A percentile compares a stretch with the other conserved stretches of the same genome.
Conservation (phyloP, 1,140 invertebrate species). For the Brachionus asplanchnoidis region DNA sequence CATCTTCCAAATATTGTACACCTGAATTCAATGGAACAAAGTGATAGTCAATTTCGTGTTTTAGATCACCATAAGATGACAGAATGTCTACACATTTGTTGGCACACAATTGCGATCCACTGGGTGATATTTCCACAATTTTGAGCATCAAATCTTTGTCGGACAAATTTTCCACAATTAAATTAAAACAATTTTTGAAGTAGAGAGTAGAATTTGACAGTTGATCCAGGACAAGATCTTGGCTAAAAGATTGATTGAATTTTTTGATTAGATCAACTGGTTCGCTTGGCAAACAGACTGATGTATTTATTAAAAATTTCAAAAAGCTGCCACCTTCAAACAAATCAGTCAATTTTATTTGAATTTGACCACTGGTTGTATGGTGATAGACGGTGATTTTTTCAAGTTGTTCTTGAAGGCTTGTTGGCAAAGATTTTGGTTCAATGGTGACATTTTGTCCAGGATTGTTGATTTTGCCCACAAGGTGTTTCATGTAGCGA, state of each 20-base stretch:
- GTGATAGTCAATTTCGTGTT: neutral
- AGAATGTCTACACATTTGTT: neutral
- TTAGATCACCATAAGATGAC: neutral
- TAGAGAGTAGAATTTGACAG: neutral
- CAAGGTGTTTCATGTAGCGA: neutral
- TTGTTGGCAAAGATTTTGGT: neutral
- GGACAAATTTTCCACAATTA: neutral
- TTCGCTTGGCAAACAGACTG: neutral
- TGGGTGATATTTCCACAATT: neutral
- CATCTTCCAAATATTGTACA: neutral
- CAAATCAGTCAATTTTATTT: neutral
- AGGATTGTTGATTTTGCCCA: neutral
- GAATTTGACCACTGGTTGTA: neutral
- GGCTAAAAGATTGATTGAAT: neutral
- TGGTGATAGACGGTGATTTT: neutral
- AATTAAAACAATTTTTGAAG: neutral
- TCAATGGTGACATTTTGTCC: neutral
- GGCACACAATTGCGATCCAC: neutral
- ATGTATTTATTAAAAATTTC: neutral
- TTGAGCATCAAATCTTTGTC: neutral
- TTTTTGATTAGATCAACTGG: neutral
- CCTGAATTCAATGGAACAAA: neutral
- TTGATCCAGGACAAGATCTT: neutral
- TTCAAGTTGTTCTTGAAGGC: neutral
- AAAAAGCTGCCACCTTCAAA: neutral